These are phyloP conservation scores for Atrichornis clamosus DNA, from an alignment of 2,113 vertebrate species.

Conservation along the genomic window DNA sequence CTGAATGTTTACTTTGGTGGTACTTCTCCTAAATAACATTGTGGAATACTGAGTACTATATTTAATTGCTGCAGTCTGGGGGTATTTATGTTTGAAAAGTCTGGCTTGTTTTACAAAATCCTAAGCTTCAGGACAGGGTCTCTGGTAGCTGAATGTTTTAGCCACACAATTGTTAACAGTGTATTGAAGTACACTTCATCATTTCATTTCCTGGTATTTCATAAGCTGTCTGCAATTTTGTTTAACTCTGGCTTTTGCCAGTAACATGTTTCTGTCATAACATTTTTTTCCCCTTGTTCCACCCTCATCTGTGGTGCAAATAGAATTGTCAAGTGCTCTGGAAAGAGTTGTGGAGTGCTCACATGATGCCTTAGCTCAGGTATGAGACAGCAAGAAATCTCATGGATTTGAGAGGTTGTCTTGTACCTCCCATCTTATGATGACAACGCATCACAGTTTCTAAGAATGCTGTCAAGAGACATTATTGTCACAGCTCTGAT, in stretches of 20 bases:
- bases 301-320: not conserved
- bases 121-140: not conserved
- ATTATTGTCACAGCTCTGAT: not conserved
- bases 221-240: not conserved
- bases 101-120: not conserved
- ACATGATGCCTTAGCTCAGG: not conserved
- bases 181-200: not conserved
- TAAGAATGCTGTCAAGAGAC: not conserved
- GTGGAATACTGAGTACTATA: not conserved
- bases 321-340: not conserved
- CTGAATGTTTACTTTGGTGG: not conserved
- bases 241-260: not conserved
- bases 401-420: not conserved
- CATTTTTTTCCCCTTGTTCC: not conserved
- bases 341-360: not conserved
- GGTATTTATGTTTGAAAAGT: not conserved
- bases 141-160: not conserved
- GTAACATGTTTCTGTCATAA: not conserved
- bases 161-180: not conserved
- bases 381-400: not conserved
- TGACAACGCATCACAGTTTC: not conserved
- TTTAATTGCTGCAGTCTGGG: not conserved
- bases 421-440: not conserved
- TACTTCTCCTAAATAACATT: not conserved
- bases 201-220: slow-evolving; percentile 27